phyloP scores from a whole-genome alignment of 1,140 invertebrate genomes.

The Plectus sambesii region DNA sequence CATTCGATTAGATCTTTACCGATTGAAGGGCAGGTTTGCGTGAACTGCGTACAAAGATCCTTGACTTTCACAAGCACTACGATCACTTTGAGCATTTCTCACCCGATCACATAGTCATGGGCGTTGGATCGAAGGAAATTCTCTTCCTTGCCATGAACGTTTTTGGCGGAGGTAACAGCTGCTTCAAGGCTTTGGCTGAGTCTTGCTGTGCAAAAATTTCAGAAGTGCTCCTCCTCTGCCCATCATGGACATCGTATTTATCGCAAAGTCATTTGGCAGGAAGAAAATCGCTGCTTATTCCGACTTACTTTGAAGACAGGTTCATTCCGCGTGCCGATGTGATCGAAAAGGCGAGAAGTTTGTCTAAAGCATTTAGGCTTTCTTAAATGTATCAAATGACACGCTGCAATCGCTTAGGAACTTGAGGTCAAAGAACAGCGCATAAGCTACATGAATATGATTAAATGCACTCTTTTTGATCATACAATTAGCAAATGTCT shows the following conservation, averaged over 20 bases:
- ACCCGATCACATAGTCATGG: slow-evolving; percentile 43
- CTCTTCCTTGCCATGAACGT: slow-evolving; percentile 44
- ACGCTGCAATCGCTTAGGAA: too few species aligned
- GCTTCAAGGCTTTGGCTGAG: not conserved
- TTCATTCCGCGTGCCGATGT: slow-evolving; percentile 41
- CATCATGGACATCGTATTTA: slow-evolving; percentile 46
- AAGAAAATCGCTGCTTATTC: slow-evolving; percentile 30
- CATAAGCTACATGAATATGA: too few species aligned
- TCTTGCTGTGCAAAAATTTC: slow-evolving; percentile 1
- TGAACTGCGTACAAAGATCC: slow-evolving; percentile 37
- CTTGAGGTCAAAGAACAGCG: too few species aligned
- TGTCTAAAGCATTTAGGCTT: too few species aligned
- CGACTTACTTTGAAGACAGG: slow-evolving; percentile 24
- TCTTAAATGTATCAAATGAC: too few species aligned
- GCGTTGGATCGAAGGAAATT: slow-evolving; percentile 47
- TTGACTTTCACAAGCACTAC: slow-evolving; percentile 40
- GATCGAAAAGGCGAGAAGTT: slow-evolving; percentile 41
- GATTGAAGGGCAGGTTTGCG: slow-evolving; percentile 34
- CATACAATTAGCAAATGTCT: too few species aligned
- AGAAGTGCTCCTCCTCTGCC: slow-evolving; percentile 45
- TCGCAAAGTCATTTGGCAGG: slow-evolving; percentile 40
- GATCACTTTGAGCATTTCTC: slow-evolving; percentile 34
- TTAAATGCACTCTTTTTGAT: too few species aligned
- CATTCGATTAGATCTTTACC: not conserved
- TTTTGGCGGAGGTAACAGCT: slow-evolving; percentile 44